phyloP scores from a whole-genome alignment of 2,113 vertebrate species.

The Sitta europaea region DNA sequence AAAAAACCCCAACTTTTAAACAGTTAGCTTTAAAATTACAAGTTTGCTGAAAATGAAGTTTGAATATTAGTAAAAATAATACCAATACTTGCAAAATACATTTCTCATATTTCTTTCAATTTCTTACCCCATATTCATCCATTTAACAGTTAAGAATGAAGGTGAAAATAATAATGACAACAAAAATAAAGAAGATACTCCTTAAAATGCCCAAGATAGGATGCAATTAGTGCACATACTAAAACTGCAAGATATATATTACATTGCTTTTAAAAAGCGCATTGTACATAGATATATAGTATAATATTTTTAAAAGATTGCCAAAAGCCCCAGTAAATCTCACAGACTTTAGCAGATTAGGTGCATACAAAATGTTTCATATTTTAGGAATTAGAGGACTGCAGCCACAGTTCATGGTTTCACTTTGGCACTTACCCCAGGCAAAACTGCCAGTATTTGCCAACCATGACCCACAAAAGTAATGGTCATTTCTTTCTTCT shows the following conservation, averaged over 20 bases:
- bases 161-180: neutral
- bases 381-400: neutral
- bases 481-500: neutral
- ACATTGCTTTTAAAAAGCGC: neutral
- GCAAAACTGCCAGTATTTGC: neutral
- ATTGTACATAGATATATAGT: neutral
- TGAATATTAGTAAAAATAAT: neutral
- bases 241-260: neutral
- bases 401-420: neutral
- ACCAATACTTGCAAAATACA: neutral
- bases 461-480: neutral
- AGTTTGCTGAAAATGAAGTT: neutral
- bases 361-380: neutral
- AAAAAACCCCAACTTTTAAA: neutral
- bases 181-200: neutral
- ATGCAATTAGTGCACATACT: neutral
- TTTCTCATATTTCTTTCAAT: neutral
- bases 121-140: neutral
- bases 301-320: neutral
- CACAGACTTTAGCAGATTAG: neutral
- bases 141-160: neutral
- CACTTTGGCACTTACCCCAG: neutral
- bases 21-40: neutral
- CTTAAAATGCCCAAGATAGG: neutral
- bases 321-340: neutral